phyloP scores from a whole-genome alignment of 2,113 vertebrate genomes.

The Cyprinus carpio region DNA sequence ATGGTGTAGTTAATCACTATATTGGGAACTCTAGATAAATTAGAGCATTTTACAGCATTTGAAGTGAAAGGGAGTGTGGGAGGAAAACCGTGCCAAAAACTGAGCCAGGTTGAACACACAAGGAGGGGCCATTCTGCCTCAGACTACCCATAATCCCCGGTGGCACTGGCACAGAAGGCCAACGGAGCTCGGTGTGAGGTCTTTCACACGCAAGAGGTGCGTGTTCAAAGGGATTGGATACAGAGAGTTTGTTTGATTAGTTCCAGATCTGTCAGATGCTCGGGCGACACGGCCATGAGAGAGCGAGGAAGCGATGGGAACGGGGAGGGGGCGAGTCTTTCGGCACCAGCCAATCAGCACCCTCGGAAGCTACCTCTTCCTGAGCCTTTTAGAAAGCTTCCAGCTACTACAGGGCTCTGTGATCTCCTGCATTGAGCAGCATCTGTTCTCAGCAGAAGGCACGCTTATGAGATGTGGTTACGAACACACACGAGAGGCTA shows the following conservation, averaged over 20 bases:
- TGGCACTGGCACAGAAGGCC: slow-evolving; percentile 34
- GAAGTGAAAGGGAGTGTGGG: slow-evolving; percentile 3
- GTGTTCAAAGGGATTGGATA: slow-evolving; percentile 46
- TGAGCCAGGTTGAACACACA: slow-evolving; percentile 38
- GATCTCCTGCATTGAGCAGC: slow-evolving; percentile 32
- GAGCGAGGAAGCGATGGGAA: neutral
- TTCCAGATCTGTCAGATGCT: slow-evolving; percentile 51
- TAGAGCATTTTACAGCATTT: slow-evolving; percentile 1
- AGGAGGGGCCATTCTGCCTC: slow-evolving; percentile 40
- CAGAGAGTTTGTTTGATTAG: slow-evolving; percentile 52
- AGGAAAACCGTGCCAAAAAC: slow-evolving; percentile 22
- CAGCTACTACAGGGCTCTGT: slow-evolving; percentile 34
- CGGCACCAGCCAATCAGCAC: slow-evolving; percentile 30
- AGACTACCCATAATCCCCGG: slow-evolving; percentile 43
- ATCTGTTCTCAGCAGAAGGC: slow-evolving; percentile 43
- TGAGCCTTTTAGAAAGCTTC: slow-evolving; percentile 34
- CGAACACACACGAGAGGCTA: neutral
- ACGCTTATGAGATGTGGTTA: slow-evolving; percentile 15
- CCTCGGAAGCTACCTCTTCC: slow-evolving; percentile 31
- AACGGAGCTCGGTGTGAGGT: slow-evolving; percentile 26
- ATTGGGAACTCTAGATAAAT: slow-evolving; percentile 20
- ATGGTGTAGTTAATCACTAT: neutral
- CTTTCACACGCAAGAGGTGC: neutral
- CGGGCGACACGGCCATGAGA: slow-evolving; percentile 41
- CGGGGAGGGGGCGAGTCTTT: neutral